Evolutionary conservation across 2,888 invertebrate genomes (phyloP).

Genomic region (Junonia oenone): DNA sequence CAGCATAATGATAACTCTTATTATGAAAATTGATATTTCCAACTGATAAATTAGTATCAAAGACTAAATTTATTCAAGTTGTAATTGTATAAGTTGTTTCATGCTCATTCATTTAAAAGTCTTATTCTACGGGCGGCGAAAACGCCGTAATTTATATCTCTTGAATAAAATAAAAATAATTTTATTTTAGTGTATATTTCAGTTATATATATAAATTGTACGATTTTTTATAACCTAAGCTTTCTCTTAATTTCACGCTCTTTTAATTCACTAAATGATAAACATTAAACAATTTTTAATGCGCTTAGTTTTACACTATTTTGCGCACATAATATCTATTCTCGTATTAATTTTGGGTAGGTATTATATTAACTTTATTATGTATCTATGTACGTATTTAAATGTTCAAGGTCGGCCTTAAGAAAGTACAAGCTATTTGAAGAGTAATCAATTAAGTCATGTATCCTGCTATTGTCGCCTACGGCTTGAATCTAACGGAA

Average conservation of each 20-base stretch:
- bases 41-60: slow-evolving; percentile 9
- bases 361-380: too few species aligned
- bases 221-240: too few species aligned
- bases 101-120: slow-evolving; percentile 1
- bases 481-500: slow-evolving; percentile 31
- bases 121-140: neutral
- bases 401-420: slow-evolving; percentile 48
- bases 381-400: too few species aligned
- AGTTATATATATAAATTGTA: neutral
- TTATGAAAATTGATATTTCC: slow-evolving; percentile 15
- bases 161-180: neutral
- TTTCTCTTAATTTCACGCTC: neutral
- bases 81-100: slow-evolving; percentile 11
- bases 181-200: neutral
- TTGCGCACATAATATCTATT: too few species aligned
- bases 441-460: slow-evolving; percentile 40
- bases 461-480: slow-evolving; percentile 43
- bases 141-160: too few species aligned
- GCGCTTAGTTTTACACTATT: too few species aligned
- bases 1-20: neutral
- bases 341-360: too few species aligned
- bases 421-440: slow-evolving; percentile 44
- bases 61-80: neutral
- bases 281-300: too few species aligned
- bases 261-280: slow-evolving; percentile 9